Evolutionary conservation across 2,888 invertebrate genomes (phyloP), one percentile per base, ranked within the genome.

Genomic region (Cantharis lateralis): DNA sequence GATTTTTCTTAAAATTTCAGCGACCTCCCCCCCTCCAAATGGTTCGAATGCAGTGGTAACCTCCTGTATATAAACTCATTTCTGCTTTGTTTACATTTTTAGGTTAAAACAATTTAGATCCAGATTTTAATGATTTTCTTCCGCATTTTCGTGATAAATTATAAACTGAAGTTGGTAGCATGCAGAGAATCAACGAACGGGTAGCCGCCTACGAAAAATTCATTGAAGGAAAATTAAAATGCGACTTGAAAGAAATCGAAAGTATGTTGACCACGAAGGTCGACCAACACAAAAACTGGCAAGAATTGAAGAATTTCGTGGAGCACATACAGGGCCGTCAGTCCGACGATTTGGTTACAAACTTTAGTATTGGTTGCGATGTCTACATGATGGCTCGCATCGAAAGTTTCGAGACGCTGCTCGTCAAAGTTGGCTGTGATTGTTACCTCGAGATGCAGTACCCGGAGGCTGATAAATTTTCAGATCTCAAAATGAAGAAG

Each of bases 381-480:
- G 79, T 87, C 32, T 81, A 82, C 78, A 82, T 81, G 13, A 82
- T 82, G 75, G 87, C 85, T n/a, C 83, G 83, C 80, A 82, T 88
- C 28, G 82, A 83, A n/a, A 84, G 87, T 77, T 83, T 82, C 75
- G 83, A 86, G 72, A 82, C 78, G 16, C 81, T 84, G 16, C 85
- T 85, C 69, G 83, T 88, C 4, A 79, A 85, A 77, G 82, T 88
- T 16, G 88, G 88, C 9, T 84, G 87, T 71, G 85, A 86, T 70
- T 87, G 84, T 80, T 80, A 85, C 61, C 82, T 88, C 71, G 85
- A 87, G 81, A 88, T 88, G 88, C 84, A 87, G 71, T 83, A 84
- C 76, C 85, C 85, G 28, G 88, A 88, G 81, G 87, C 88, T 16
- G 81, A 83, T 74, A 88, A 87, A 79, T 88, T 88, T 83, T 82